These are phyloP conservation scores for Cavia porcellus DNA, from an alignment of 2,113 vertebrate genomes.

Conservation along the genomic window DNA sequence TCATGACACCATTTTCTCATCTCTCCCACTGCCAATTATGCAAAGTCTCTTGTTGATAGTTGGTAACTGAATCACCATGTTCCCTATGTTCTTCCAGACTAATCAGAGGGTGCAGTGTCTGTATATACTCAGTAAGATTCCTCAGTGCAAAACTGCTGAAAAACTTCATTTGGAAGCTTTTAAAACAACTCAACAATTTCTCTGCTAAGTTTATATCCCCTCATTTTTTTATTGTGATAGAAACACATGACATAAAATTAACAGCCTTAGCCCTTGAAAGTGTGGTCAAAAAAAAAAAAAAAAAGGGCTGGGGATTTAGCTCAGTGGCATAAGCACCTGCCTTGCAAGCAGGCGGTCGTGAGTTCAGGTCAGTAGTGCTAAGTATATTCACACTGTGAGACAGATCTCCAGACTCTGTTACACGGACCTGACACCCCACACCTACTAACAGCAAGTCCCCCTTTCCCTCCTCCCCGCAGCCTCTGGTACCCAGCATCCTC, in stretches of 20 bases:
- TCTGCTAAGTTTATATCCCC: neutral
- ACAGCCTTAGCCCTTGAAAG: neutral
- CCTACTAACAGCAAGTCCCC: neutral
- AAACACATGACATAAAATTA: neutral
- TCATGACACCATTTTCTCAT: neutral
- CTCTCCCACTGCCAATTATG: neutral
- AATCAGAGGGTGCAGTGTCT: neutral
- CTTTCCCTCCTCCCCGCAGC: neutral
- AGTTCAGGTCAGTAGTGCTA: neutral
- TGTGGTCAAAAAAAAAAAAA: no score
- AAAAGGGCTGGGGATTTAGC: no score
- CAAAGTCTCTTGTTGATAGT: slow-evolving; percentile 32
- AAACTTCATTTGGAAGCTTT: slow-evolving; percentile 26
- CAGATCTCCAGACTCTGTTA: neutral
- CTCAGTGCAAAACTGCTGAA: slow-evolving; percentile 19
- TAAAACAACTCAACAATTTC: neutral
- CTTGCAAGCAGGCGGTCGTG: no score
- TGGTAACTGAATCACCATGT: neutral
- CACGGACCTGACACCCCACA: neutral
- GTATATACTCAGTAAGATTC: neutral
- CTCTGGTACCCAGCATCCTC: neutral
- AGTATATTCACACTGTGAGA: neutral
- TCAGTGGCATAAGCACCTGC: no score
- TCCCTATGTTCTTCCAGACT: slow-evolving; percentile 15
- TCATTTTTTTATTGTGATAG: neutral